Evolutionary conservation across 2,888 invertebrate species (phyloP).

Genomic region (Allacma fusca): DNA sequence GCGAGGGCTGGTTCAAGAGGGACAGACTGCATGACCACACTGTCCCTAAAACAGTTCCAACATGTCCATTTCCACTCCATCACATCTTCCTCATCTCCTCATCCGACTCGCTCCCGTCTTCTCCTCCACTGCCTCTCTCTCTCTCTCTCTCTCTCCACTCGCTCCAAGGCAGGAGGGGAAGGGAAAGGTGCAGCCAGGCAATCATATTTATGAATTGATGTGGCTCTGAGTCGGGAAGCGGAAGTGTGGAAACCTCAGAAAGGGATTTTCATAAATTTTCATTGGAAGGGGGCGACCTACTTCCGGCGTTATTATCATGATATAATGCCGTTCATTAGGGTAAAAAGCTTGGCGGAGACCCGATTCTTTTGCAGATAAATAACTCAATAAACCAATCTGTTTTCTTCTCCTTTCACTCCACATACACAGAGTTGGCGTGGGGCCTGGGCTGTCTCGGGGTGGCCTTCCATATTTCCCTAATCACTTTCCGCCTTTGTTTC

Average conservation of each 20-base stretch:
- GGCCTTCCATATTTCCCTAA: no score
- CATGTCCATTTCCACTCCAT: not conserved
- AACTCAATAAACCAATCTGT: conserved; percentile 15
- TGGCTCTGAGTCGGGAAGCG: conserved; percentile 14
- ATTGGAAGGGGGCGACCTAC: conserved; percentile 27
- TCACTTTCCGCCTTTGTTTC: conserved; percentile 1
- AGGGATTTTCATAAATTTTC: conserved; percentile 38
- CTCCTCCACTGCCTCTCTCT: not conserved
- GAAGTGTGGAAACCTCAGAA: conserved; percentile 23
- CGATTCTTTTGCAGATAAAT: conserved; percentile 29
- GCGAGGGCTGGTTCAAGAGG: not conserved
- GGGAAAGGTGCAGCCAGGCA: not conserved
- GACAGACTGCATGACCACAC: not conserved
- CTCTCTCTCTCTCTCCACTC: not conserved
- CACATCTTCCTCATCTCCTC: not conserved
- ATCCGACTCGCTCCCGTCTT: not conserved
- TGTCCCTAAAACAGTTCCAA: not conserved
- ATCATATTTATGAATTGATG: conserved; percentile 34
- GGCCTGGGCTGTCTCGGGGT: no score
- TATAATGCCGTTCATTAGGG: conserved; percentile 39
- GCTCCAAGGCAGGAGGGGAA: not conserved
- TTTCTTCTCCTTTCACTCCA: not conserved
- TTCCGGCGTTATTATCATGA: conserved; percentile 39
- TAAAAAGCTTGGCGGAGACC: conserved; percentile 27
- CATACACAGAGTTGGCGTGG: no score